Evolutionary conservation across 2,113 vertebrate genomes (phyloP), one percentile per base, ranked within the genome.

Genomic region (Myotis lucifugus): DNA sequence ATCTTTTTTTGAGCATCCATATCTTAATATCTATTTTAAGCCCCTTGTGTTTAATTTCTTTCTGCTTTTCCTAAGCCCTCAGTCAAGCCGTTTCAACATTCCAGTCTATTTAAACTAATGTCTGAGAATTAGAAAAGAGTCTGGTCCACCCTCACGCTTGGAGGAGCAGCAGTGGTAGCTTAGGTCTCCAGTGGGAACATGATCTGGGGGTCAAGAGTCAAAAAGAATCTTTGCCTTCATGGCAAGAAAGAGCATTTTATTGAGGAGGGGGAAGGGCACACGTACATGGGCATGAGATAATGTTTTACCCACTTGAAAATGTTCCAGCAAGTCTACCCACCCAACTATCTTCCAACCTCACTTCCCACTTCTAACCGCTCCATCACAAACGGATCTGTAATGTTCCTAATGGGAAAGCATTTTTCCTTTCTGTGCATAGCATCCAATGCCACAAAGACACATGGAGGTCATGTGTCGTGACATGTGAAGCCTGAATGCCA

Each of bases 51-150:
- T 29, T 52, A 64, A 78, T n/a, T 79, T 48, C 59, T 34, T 83
- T 69, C 32, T 52, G n/a, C 52, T 93, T 69, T 91, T 88, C 34
- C 93, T 72, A 85, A 70, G 15, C 59, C 77, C 34, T 82, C 59
- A 0, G 23, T 82, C 50, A 46, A 54, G 54, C 13, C 4, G 1
- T 10, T 37, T 59, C 34, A 54, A 6, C 32, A 54, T 23, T 69
- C 46, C 25, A 15, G 15, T 61, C 11, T 52, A 27, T 81, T 87
- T 94, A 64, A 46, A 67, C 1, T 3, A 64, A 67, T n/a, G 42
- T 50, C 66, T 10, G 64, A 67, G 5, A 66, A 13, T 27, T 50
- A 64, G n/a, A 19, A 29, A 87, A 96, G 52, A 46, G 1, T 78
- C 69, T 54, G 61, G 48, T 74, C 73, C 54, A 21, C 27, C 85